Conservation (phyloP, 1,140 invertebrate species). For the Scaptodrosophila lebanonensis region DNA sequence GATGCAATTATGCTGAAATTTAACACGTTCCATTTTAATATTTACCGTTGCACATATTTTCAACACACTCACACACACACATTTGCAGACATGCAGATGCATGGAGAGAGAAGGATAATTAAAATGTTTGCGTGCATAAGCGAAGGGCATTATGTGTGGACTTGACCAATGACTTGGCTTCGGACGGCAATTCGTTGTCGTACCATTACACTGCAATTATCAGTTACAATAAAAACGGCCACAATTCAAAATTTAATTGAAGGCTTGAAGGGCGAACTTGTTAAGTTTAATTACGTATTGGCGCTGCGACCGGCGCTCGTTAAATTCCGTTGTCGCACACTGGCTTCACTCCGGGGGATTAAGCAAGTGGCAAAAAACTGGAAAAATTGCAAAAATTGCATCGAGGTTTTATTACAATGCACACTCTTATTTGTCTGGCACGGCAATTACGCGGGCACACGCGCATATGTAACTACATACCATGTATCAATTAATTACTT, state of each 20-base stretch:
- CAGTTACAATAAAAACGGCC: constrained; percentile 63
- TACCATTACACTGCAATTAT: constrained; percentile 72
- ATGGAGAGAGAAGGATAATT: constrained; percentile 53
- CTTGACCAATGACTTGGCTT: no score
- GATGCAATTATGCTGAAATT: no score
- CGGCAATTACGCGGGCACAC: constrained; percentile 47
- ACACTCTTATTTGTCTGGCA: constrained; percentile 18
- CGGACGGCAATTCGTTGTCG: constrained; percentile 35
- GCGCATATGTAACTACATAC: constrained; percentile 19
- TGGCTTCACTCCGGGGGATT: constrained; percentile 32
- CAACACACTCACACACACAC: no score
- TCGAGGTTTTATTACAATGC: constrained; percentile 35
- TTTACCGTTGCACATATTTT: no score
- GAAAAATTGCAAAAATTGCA: constrained; percentile 55
- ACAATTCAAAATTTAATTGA: constrained; percentile 68
- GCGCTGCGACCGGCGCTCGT: no score
- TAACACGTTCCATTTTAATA: no score
- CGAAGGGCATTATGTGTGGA: no score
- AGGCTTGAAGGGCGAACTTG: constrained; percentile 56
- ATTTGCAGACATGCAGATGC: not conserved
- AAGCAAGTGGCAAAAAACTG: constrained; percentile 49
- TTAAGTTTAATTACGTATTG: constrained; percentile 63
- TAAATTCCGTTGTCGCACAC: not conserved
- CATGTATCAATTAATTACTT: constrained; percentile 65
- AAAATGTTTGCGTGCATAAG: constrained; percentile 42